Evolutionary conservation across 53 echinoderm and acorn worm species (phyloP).

Genomic region (Stichopus horrens): DNA sequence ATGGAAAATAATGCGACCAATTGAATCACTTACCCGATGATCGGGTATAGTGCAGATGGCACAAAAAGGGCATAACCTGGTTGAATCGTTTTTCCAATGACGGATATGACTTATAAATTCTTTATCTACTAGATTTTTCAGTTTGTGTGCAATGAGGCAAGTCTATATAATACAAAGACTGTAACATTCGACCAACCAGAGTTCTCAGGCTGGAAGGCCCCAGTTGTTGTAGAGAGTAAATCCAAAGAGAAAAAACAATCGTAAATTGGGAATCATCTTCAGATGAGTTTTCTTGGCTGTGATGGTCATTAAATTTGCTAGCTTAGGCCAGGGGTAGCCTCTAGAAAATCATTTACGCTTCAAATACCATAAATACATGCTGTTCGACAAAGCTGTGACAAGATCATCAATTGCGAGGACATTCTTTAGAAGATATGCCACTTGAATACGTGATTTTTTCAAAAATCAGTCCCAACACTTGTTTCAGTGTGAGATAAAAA

Average conservation of each 20-base stretch:
- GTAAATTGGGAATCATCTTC: conserved; percentile 48
- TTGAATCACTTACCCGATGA: conserved; percentile 41
- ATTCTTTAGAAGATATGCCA: conserved; percentile 49
- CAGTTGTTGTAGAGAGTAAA: conserved; percentile 5
- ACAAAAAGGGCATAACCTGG: conserved; percentile 47
- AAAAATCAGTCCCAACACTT: background rate
- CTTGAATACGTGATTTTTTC: conserved; percentile 44
- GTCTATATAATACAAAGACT: conserved; percentile 27
- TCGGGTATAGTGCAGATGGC: conserved; percentile 52
- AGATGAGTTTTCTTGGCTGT: conserved; percentile 60
- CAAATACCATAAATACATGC: conserved; percentile 55
- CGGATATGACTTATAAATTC: conserved; percentile 47
- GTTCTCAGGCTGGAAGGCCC: conserved; percentile 57
- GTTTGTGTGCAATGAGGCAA: conserved; percentile 51
- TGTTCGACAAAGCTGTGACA: conserved; percentile 50
- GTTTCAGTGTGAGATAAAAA: background rate
- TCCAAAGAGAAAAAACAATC: conserved; percentile 41
- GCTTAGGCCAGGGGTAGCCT: conserved; percentile 22
- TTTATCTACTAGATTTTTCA: conserved; percentile 53
- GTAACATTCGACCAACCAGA: conserved; percentile 67
- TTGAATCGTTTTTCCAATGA: conserved; percentile 59
- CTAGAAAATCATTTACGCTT: conserved; percentile 48
- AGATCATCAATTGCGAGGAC: conserved; percentile 53
- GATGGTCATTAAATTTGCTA: conserved; percentile 50
- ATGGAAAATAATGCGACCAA: conserved; percentile 48